A percentile compares a stretch with the other conserved stretches of the same genome.
Evolutionary conservation across 2,888 invertebrate species (phyloP).

Genomic region (Rosalia funebris): DNA sequence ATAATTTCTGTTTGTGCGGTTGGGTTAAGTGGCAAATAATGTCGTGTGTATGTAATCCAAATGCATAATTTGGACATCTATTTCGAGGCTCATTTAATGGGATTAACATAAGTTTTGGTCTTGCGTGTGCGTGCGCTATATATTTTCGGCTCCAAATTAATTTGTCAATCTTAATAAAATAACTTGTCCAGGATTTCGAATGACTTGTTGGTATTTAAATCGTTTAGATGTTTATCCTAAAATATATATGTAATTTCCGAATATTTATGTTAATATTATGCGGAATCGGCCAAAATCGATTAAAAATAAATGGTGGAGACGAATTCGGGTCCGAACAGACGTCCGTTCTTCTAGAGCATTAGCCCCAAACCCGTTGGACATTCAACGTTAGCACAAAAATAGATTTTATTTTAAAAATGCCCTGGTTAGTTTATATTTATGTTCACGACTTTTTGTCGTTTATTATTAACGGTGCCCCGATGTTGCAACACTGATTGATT

Average conservation of each 20-base stretch:
- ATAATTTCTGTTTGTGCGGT: too few relatives aligned
- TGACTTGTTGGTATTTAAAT: slow-evolving; percentile 15
- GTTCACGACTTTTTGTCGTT: background rate
- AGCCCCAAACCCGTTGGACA: background rate
- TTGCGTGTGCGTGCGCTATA: slow-evolving; percentile 44
- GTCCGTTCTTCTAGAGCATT: background rate
- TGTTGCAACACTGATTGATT: slow-evolving; percentile 5
- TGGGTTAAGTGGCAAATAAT: too few relatives aligned
- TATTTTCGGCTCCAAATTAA: slow-evolving; percentile 44
- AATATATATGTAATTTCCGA: slow-evolving; percentile 13
- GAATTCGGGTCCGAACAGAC: background rate
- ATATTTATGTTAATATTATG: slow-evolving; percentile 20
- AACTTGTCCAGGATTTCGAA: slow-evolving; percentile 29
- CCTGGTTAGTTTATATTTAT: slow-evolving; percentile 4
- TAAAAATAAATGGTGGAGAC: background rate
- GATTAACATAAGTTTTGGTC: slow-evolving; percentile 37
- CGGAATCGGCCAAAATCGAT: slow-evolving; percentile 6
- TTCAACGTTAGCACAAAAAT: slow-evolving; percentile 9
- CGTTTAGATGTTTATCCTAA: slow-evolving; percentile 27
- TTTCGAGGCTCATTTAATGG: slow-evolving; percentile 35
- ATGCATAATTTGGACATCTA: slow-evolving; percentile 34
- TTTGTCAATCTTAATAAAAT: slow-evolving; percentile 45
- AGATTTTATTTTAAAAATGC: slow-evolving; percentile 19
- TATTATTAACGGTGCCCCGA: background rate
- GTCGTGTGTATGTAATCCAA: background rate